These are phyloP conservation scores for Meteorus cinctellus DNA, from an alignment of 2,888 invertebrate genomes.

Conservation along the genomic window DNA sequence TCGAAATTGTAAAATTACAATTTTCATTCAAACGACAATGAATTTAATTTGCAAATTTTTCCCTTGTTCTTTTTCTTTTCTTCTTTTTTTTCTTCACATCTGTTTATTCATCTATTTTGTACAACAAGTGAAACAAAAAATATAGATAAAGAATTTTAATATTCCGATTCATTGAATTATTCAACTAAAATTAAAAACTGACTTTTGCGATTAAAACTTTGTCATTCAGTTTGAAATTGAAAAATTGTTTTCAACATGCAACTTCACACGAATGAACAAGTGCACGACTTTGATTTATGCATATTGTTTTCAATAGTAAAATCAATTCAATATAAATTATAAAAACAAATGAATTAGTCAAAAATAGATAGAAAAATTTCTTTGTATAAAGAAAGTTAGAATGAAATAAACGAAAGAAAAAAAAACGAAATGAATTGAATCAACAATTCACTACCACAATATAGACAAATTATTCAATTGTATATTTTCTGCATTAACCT, in stretches of 20 bases:
- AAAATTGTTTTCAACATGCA: neutral
- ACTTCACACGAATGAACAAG: too few species aligned
- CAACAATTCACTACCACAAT: too few species aligned
- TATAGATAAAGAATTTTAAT: neutral
- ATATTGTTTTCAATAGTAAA: too few species aligned
- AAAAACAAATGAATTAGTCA: too few species aligned
- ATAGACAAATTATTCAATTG: too few species aligned
- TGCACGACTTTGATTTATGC: too few species aligned
- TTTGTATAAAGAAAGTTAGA: too few species aligned
- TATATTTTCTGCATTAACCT: too few species aligned
- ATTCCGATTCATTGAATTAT: neutral
- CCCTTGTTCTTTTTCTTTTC: neutral
- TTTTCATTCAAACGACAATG: neutral
- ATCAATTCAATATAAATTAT: too few species aligned
- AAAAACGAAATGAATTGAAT: too few species aligned
- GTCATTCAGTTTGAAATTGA: neutral
- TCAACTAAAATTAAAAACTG: neutral
- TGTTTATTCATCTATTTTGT: neutral
- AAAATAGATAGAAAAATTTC: too few species aligned
- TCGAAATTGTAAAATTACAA: neutral
- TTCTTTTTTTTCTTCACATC: neutral
- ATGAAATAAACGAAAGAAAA: too few species aligned
- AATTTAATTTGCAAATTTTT: neutral
- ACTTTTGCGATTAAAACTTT: neutral
- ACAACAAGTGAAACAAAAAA: neutral